These are phyloP conservation scores for Drosophila athabasca DNA, from an alignment of 1,140 invertebrate species.

Conservation along the genomic window DNA sequence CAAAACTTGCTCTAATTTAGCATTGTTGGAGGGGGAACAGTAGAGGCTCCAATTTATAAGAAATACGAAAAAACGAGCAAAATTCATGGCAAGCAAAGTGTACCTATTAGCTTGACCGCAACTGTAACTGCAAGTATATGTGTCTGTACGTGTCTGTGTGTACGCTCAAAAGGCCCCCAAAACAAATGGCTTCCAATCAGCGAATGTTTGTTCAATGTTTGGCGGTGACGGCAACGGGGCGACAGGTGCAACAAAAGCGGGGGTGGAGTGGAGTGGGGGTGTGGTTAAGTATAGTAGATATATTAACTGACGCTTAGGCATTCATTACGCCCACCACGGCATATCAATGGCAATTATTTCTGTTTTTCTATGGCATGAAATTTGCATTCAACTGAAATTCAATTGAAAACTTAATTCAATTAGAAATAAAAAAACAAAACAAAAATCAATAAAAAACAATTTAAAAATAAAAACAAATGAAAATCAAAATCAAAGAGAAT, in stretches of 20 bases:
- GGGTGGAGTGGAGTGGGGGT: conserved; percentile 9
- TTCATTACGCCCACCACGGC: conserved; percentile 35
- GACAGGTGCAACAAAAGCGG: conserved; percentile 53
- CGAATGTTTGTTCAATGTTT: conserved; percentile 55
- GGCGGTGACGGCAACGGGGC: conserved; percentile 47
- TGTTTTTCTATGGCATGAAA: conserved; percentile 4
- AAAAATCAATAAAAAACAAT: no score
- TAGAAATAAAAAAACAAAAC: not conserved
- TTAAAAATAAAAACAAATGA: no score
- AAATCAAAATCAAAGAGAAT: not conserved
- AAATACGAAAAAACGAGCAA: no score
- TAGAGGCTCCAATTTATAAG: no score
- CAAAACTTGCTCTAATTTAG: conserved; percentile 67
- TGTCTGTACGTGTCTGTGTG: conserved; percentile 1
- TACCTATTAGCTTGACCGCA: no score
- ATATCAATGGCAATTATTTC: conserved; percentile 7
- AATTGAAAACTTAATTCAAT: conserved; percentile 25
- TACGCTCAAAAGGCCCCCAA: not conserved
- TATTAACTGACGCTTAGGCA: conserved; percentile 34
- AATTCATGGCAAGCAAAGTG: no score
- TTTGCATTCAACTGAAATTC: conserved; percentile 23
- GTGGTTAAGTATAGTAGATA: conserved; percentile 15
- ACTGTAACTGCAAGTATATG: conserved; percentile 3
- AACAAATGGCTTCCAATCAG: conserved; percentile 64
- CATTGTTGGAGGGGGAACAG: conserved; percentile 29